A percentile compares a stretch with the other conserved stretches of the same genome.
Conservation (phyloP, 1,140 invertebrate genomes). For the Drosophila saltans region DNA sequence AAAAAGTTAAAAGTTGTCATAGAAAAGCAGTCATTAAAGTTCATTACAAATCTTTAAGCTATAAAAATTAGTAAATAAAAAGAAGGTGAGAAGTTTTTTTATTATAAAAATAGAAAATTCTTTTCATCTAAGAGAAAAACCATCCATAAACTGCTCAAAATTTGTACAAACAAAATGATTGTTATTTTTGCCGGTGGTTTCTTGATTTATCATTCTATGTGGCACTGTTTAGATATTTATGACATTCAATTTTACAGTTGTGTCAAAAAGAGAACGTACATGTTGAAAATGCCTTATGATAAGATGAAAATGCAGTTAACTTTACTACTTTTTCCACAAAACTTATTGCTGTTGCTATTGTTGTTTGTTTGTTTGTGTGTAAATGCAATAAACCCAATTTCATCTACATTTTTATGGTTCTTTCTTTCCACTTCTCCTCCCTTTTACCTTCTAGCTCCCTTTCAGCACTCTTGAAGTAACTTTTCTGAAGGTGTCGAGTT, state of each 20-base stretch:
- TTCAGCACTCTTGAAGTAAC: conserved; percentile 1
- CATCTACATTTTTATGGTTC: conserved; percentile 60
- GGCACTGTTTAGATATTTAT: conserved; percentile 38
- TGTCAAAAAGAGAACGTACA: conserved; percentile 51
- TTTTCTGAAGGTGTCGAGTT: conserved; percentile 47
- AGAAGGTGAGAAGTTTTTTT: too few species aligned
- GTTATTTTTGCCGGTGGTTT: background rate
- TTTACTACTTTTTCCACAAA: conserved; percentile 7
- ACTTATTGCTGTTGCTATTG: conserved; percentile 6
- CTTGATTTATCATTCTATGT: conserved; percentile 10
- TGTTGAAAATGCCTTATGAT: conserved; percentile 2
- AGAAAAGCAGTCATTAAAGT: too few species aligned
- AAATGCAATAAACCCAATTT: conserved; percentile 74
- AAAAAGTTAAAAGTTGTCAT: background rate
- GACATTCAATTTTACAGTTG: conserved; percentile 59
- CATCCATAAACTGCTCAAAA: too few species aligned
- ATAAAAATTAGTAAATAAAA: too few species aligned
- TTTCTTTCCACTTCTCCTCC: conserved; percentile 38
- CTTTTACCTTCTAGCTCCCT: background rate
- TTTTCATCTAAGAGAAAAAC: too few species aligned
- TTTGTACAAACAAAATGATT: too few species aligned
- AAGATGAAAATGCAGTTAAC: conserved; percentile 4
- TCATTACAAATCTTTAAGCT: too few species aligned
- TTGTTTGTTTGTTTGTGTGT: background rate
- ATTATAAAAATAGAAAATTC: too few species aligned